Evolutionary conservation across 2,113 vertebrate species (phyloP), one percentile per base, ranked within the genome.

Genomic region (Zootoca vivipara): DNA sequence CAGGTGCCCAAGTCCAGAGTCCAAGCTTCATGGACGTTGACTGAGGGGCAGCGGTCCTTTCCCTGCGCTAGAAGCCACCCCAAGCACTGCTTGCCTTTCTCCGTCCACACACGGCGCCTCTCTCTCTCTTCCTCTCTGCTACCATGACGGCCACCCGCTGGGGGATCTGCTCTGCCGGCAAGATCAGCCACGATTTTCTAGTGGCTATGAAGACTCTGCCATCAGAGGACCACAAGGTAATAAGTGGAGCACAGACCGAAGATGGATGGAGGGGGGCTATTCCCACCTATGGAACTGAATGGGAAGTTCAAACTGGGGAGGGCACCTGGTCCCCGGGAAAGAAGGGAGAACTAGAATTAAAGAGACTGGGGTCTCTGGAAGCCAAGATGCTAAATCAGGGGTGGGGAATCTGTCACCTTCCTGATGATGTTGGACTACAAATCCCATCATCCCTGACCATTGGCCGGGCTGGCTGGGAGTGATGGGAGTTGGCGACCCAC

Each of bases 141-240:
- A 52, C 18, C 2, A 42, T 82, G 79, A 26, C 16, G 97, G 95
- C 96, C n/a, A 94, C 97, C 3, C 95, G 95, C 86, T 98, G 97
- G 98, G 98, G 97, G 1, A 96, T 98, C 87, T 97, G 98, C 82
- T 93, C 97, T 3, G 96, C 94, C 0, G 98, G 98, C n/a, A 96
- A 94, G 30, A 98, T 98, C 93, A 95, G 97, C 88, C 90, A 96
- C 65, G 98, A 98, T 85, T 98, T 98, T 88, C 92, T 96, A 0
- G 96, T 97, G 22, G 95, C 96, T 5, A 89, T 98, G 89, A 96
- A 92, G 83, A 94, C 94, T n/a, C 97, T 98, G 77, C 96, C 97
- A 10, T 67, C 92, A 22, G 96, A 96, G 22, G 96, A 98, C 10
- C 98, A 98, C 18, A 95, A 97, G 98, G 98, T 98, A 42, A 10